Conservation (phyloP, 1,140 invertebrate genomes). For the Lethrus apterus region DNA sequence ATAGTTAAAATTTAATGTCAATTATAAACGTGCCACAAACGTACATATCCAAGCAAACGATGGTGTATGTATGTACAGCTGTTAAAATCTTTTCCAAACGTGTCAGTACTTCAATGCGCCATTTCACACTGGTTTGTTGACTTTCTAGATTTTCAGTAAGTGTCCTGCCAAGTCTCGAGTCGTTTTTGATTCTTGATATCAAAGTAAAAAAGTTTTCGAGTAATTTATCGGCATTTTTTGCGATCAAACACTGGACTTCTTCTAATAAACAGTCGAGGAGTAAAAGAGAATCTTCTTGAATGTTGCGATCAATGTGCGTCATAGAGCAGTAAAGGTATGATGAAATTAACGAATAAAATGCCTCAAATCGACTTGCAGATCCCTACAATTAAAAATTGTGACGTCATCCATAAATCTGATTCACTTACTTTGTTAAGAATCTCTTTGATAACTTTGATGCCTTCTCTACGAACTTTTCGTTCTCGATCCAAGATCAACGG, state of each 20-base stretch:
- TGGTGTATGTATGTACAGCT: slow-evolving; percentile 34
- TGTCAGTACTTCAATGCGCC: slow-evolving; percentile 65
- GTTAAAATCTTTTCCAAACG: slow-evolving; percentile 55
- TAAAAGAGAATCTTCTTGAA: slow-evolving; percentile 73
- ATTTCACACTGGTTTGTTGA: slow-evolving; percentile 62
- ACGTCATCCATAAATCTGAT: slow-evolving; percentile 2
- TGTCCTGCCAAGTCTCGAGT: slow-evolving; percentile 53
- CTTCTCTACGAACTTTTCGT: slow-evolving; percentile 56
- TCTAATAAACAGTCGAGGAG: slow-evolving; percentile 65
- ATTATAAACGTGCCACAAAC: not conserved
- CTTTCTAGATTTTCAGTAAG: slow-evolving; percentile 56
- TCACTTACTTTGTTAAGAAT: slow-evolving; percentile 50
- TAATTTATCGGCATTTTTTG: slow-evolving; percentile 57
- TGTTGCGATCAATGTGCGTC: slow-evolving; percentile 71
- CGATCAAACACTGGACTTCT: slow-evolving; percentile 53
- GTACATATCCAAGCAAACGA: not conserved
- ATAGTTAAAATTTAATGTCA: not conserved
- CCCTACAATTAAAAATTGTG: slow-evolving; percentile 20
- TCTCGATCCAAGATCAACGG: slow-evolving; percentile 66
- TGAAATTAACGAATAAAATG: slow-evolving; percentile 66
- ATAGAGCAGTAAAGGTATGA: slow-evolving; percentile 78
- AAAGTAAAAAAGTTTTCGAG: slow-evolving; percentile 71
- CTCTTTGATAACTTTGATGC: slow-evolving; percentile 58
- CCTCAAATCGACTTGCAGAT: slow-evolving; percentile 45
- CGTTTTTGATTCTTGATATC: slow-evolving; percentile 60